phyloP scores from a whole-genome alignment of 2,888 invertebrate species.

The Brachypalpus laphriformis region DNA sequence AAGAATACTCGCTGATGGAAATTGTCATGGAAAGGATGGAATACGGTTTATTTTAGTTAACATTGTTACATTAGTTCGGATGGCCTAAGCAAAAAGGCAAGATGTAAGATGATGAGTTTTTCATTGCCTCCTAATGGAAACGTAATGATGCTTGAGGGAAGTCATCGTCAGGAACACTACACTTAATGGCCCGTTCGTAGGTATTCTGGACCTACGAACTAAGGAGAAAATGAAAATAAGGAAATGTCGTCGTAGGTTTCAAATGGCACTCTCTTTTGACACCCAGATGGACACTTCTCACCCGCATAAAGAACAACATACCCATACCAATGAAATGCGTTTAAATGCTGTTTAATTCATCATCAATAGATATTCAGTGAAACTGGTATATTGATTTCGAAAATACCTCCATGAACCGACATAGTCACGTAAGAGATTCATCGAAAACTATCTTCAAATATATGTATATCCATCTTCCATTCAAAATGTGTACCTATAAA shows the following conservation, averaged over 20 bases:
- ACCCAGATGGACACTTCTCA: no score
- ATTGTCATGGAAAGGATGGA: not conserved
- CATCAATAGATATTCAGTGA: slow-evolving; percentile 14
- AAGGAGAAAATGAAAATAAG: no score
- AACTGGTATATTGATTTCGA: slow-evolving; percentile 33
- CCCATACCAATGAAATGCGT: not conserved
- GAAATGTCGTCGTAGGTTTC: no score
- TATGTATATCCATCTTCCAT: slow-evolving; percentile 11
- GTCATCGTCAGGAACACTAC: not conserved
- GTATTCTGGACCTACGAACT: no score
- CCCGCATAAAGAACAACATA: not conserved
- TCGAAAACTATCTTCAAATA: no score
- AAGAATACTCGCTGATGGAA: not conserved
- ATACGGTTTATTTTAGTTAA: not conserved
- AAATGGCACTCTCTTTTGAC: no score
- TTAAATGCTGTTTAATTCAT: slow-evolving; percentile 25
- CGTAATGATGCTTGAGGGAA: not conserved
- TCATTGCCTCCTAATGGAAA: not conserved
- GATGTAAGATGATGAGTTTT: not conserved
- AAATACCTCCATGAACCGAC: slow-evolving; percentile 11
- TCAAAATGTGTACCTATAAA: slow-evolving; percentile 7
- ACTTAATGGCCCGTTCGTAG: no score
- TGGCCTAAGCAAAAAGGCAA: not conserved
- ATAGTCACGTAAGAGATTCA: not conserved
- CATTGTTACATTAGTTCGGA: not conserved